Base-by-base conservation (phyloP, 2,113 vertebrate species). In the Notiomystis cincta region DNA sequence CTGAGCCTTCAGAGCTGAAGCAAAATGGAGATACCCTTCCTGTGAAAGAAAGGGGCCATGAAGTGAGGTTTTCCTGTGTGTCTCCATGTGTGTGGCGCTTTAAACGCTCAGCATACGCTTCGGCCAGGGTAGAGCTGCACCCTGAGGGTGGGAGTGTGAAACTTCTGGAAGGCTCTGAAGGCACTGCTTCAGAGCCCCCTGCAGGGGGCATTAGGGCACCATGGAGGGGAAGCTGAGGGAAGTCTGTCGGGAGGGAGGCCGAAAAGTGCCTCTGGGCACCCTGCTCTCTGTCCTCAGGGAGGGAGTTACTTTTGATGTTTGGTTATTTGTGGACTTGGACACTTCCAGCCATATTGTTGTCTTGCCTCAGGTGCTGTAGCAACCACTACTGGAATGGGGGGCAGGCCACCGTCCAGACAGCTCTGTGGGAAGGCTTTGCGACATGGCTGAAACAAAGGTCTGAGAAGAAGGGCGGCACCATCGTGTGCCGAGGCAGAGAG, bases 391-490 rank as follows among this genome's bases (percentile, higher is more conserved):
- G 4, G 42, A 13, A 17, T 3, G 23, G 21, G 10, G 19, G 15
- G 2, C 22, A 13, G 25, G 33, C 24, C 0, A 4, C 64, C 3
- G 1, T 17, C 17, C 0, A 13, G 28, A 6, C 3, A 0, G 2
- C 21, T 44, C 13, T 35, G 54, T 35, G 57, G 33, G 24, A 27
- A n/a, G 45, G 27, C 28, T 1, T 8, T 0, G 0, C 6, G 12
- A 13, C 2, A 2, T 2, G 1, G 45, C 42, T 0, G 1, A 28
- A 48, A 4, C 1, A 0, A 21, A 11, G 12, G 8, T 9, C 0
- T 5, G 45, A 44, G 82, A 47, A 42, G 22, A 56, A 9, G 19
- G 37, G 37, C 0, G 2, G 38, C 22, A 50, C 38, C 0, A 0
- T 13, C 15, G 7, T 14, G 20, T 20, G 53, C 22, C 0, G 2